Evolutionary conservation across 2,888 invertebrate genomes (phyloP).

Genomic region (Seira musarum): DNA sequence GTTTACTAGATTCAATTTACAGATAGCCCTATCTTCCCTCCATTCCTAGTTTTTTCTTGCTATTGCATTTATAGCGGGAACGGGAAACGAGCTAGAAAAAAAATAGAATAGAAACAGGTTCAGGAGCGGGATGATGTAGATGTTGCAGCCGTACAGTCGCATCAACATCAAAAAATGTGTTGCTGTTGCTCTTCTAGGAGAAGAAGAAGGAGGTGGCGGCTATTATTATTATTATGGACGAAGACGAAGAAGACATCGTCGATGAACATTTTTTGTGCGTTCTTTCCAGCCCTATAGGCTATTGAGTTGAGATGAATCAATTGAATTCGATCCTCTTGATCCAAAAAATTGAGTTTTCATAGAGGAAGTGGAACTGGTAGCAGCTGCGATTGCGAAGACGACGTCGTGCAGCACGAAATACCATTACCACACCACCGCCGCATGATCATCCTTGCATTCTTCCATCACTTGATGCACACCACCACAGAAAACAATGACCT

Average conservation of each 20-base stretch:
- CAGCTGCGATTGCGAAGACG: not conserved
- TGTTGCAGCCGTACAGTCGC: no score
- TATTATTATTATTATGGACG: no score
- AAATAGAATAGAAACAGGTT: no score
- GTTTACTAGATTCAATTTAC: constrained; percentile 55
- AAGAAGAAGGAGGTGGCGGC: not conserved
- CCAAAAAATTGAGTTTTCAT: not conserved
- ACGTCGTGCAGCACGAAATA: no score
- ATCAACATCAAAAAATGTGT: not conserved
- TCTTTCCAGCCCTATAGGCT: no score
- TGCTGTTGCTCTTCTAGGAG: no score
- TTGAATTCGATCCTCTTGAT: not conserved
- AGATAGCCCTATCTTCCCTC: no score
- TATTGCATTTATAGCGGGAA: no score
- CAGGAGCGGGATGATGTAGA: no score
- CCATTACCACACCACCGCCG: no score
- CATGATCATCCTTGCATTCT: not conserved
- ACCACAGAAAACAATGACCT: not conserved
- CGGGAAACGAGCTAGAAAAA: no score
- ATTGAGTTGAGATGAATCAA: not conserved
- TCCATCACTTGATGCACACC: constrained; percentile 6
- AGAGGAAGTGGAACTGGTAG: not conserved
- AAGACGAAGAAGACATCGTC: not conserved
- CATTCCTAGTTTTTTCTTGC: not conserved
- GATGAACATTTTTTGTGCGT: no score